phyloP scores from a whole-genome alignment of 2,113 vertebrate genomes.

The Oenanthe oenanthe region DNA sequence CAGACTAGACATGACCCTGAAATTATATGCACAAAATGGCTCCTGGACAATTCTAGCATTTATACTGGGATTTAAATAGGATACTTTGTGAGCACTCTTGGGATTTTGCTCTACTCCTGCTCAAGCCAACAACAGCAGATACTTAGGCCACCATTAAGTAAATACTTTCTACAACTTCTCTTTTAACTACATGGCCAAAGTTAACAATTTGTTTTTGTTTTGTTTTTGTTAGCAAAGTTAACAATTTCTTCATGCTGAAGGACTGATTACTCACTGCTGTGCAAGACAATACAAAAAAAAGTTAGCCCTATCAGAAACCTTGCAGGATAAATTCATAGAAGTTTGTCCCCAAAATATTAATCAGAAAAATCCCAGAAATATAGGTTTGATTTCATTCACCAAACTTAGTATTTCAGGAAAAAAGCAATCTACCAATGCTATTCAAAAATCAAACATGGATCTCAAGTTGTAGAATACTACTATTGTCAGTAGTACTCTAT shows the following conservation, averaged over 20 bases:
- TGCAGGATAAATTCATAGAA: background rate
- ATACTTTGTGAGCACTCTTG: accelerated
- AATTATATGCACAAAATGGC: background rate
- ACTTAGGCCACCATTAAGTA: background rate
- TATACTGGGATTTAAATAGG: background rate
- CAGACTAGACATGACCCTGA: background rate
- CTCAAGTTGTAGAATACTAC: background rate
- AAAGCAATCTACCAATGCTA: background rate
- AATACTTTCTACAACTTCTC: background rate
- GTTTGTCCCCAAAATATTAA: background rate
- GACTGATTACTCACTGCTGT: background rate
- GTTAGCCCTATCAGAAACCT: background rate
- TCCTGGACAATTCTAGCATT: background rate
- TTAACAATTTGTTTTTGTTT: background rate
- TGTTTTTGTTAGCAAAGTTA: too few species aligned
- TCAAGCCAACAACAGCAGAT: background rate
- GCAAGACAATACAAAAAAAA: background rate
- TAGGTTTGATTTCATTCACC: background rate
- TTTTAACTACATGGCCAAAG: background rate
- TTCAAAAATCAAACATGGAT: accelerated
- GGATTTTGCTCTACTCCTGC: background rate
- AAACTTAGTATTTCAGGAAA: background rate
- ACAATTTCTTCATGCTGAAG: background rate
- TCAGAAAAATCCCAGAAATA: background rate
- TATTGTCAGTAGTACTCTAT: background rate